Conservation (phyloP, 2,888 invertebrate species). For the Ophion ventricosus region DNA sequence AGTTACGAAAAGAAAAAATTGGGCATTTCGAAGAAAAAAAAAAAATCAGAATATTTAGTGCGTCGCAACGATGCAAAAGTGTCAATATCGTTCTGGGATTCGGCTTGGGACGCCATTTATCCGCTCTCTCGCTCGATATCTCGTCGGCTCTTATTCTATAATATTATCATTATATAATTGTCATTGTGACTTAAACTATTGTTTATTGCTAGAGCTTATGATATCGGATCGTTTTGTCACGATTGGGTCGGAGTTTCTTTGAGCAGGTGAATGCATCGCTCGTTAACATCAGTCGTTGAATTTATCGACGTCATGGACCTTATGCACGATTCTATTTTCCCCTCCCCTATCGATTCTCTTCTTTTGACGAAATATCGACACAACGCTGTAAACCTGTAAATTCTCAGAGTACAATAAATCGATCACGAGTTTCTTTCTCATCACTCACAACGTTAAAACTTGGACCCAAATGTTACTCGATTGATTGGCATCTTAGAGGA, state of each 20-base stretch:
- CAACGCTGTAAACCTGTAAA: background rate
- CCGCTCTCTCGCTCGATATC: slow-evolving; percentile 33
- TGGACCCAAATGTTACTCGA: slow-evolving; percentile 65
- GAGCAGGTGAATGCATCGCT: slow-evolving; percentile 45
- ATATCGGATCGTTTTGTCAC: slow-evolving; percentile 33
- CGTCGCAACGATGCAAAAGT: background rate
- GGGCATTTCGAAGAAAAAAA: no score
- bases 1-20: no score
- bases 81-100: slow-evolving; percentile 18
- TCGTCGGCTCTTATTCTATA: slow-evolving; percentile 29
- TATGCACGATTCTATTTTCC: background rate
- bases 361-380: background rate
- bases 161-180: slow-evolving; percentile 40
- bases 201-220: background rate
- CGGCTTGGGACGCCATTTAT: slow-evolving; percentile 44
- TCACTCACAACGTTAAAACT: slow-evolving; percentile 55
- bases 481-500: slow-evolving; percentile 64
- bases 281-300: slow-evolving; percentile 31
- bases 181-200: slow-evolving; percentile 35
- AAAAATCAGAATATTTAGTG: no score
- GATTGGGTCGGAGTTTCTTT: slow-evolving; percentile 59
- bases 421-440: slow-evolving; percentile 14
- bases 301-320: slow-evolving; percentile 58
- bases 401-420: slow-evolving; percentile 21
- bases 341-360: slow-evolving; percentile 2